phyloP scores from a whole-genome alignment of 1,140 invertebrate genomes.

The Rhopalosiphum maidis region DNA sequence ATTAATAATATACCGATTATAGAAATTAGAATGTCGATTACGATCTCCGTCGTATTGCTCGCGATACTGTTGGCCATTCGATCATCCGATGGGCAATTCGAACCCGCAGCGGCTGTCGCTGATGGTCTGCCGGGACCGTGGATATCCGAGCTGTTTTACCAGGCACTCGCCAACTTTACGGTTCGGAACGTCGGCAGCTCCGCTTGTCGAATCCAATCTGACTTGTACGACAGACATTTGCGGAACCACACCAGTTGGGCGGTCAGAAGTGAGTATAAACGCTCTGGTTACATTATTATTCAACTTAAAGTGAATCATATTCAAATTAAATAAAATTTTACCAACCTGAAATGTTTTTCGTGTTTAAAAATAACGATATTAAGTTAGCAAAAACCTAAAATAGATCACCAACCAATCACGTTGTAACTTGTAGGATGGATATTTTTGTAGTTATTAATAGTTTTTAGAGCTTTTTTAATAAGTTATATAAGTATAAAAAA shows the following conservation, averaged over 20 bases:
- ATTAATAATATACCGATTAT: background rate
- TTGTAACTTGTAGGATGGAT: no score
- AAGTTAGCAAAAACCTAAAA: no score
- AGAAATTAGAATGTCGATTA: background rate
- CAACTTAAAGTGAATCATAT: no score
- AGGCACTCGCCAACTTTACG: background rate
- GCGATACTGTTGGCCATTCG: background rate
- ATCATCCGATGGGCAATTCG: background rate
- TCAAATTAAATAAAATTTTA: no score
- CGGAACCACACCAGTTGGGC: background rate
- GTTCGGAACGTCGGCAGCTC: background rate
- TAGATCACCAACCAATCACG: no score
- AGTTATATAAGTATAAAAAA: no score
- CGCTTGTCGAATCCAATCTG: background rate
- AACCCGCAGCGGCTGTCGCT: background rate
- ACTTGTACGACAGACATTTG: background rate
- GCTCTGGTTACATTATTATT: no score
- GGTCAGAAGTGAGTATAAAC: background rate
- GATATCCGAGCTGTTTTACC: background rate
- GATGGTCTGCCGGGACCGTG: background rate
- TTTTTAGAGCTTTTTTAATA: no score
- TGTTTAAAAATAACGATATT: no score
- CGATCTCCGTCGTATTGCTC: background rate
- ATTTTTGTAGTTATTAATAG: no score
- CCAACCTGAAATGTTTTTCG: no score